Percentiles rank a stretch among this genome's conserved stretches.
These are phyloP conservation scores for Syrmaticus mikado DNA, from an alignment of 2,113 vertebrate species.

Conservation along the genomic window DNA sequence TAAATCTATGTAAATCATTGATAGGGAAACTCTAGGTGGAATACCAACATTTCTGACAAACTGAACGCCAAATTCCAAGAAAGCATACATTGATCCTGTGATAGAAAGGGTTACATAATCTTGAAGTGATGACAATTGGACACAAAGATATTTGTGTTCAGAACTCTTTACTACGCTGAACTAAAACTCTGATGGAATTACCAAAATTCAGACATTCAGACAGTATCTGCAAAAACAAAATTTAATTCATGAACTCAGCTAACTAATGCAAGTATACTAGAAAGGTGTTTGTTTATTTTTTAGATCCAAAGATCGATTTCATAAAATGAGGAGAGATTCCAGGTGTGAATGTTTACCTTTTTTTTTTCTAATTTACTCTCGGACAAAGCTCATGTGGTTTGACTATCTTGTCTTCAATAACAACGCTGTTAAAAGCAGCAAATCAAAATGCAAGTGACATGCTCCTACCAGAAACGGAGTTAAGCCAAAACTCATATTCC, in stretches of 20 bases:
- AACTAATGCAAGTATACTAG: not conserved
- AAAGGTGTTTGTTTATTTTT: not conserved
- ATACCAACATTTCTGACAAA: not conserved
- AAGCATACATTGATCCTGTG: not conserved
- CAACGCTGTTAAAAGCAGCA: not conserved
- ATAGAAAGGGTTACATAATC: not conserved
- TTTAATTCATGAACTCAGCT: not conserved
- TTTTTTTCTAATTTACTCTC: not conserved
- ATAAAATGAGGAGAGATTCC: not conserved
- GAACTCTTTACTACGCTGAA: not conserved
- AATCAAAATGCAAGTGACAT: not conserved
- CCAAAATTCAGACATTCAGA: not conserved
- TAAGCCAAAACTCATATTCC: not conserved
- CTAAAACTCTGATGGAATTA: not conserved
- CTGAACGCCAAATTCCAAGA: not conserved
- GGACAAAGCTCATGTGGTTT: not conserved
- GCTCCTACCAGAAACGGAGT: not conserved
- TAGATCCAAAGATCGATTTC: not conserved
- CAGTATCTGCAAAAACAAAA: not conserved
- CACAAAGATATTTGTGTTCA: not conserved
- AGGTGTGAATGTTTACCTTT: not conserved
- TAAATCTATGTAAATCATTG: not conserved
- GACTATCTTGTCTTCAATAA: not conserved
- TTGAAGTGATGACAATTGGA: not conserved
- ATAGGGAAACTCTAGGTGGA: not conserved